phyloP scores from a whole-genome alignment of 2,888 invertebrate genomes.

The Scaptomyza reducta region DNA sequence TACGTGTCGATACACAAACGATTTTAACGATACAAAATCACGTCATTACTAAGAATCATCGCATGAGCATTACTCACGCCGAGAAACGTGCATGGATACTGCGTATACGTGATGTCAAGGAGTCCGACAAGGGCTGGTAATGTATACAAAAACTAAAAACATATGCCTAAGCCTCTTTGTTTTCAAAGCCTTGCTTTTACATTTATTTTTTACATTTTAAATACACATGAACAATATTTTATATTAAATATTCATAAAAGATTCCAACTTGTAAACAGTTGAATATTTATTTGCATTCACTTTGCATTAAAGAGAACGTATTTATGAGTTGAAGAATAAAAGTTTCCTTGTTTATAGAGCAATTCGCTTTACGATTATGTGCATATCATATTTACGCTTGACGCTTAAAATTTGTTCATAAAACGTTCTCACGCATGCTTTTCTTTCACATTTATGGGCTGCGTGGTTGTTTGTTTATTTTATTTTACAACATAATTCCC shows the following conservation, averaged over 20 bases:
- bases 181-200: no score
- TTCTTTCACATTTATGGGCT: conserved; percentile 16
- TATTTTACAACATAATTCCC: conserved; percentile 27
- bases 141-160: conserved; percentile 18
- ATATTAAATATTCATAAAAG: no score
- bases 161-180: background rate
- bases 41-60: conserved; percentile 95
- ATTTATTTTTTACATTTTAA: no score
- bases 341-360: background rate
- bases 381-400: conserved; percentile 18
- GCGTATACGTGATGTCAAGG: conserved; percentile 91
- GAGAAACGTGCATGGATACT: conserved; percentile 93
- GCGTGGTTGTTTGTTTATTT: conserved; percentile 1
- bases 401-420: conserved; percentile 26
- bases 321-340: background rate
- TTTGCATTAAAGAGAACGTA: no score
- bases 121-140: conserved; percentile 90
- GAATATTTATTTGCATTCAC: no score
- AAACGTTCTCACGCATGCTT: conserved; percentile 28
- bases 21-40: conserved; percentile 94
- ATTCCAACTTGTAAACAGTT: no score
- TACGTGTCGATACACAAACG: conserved; percentile 95
- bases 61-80: conserved; percentile 91
- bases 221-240: no score
- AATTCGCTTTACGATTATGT: conserved; percentile 12